Conservation (phyloP, 2,113 vertebrate genomes). For the Dipodomys spectabilis region DNA sequence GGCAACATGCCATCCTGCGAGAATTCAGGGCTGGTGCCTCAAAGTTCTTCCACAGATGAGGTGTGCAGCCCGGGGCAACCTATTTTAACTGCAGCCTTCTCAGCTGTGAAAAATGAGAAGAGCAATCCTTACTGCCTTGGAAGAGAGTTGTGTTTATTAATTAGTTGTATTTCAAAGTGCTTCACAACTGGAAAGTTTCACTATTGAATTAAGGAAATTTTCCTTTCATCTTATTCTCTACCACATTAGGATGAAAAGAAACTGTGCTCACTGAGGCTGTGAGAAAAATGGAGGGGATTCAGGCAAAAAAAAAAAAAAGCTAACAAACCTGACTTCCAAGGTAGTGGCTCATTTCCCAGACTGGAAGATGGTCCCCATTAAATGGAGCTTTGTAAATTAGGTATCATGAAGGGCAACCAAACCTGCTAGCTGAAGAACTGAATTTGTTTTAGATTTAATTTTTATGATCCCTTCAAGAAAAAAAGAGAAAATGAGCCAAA, state of each 20-base stretch:
- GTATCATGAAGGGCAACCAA: slow-evolving; percentile 53
- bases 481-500: slow-evolving; percentile 35
- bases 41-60: neutral
- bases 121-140: slow-evolving; percentile 25
- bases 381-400: slow-evolving; percentile 59
- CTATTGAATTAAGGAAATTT: slow-evolving; percentile 73
- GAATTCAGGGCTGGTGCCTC: slow-evolving; percentile 20
- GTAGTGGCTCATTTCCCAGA: slow-evolving; percentile 74
- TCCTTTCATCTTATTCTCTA: slow-evolving; percentile 54
- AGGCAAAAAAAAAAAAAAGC: slow-evolving; percentile 40
- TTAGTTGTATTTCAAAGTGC: slow-evolving; percentile 77
- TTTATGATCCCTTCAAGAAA: slow-evolving; percentile 72
- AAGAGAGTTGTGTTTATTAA: slow-evolving; percentile 74
- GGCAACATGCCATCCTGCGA: slow-evolving; percentile 37
- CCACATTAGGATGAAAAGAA: slow-evolving; percentile 72
- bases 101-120: slow-evolving; percentile 75
- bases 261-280: slow-evolving; percentile 74
- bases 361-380: slow-evolving; percentile 56
- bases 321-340: slow-evolving; percentile 50
- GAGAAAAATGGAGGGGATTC: slow-evolving; percentile 68
- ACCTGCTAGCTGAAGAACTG: slow-evolving; percentile 66
- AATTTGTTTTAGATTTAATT: slow-evolving; percentile 64
- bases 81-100: slow-evolving; percentile 68
- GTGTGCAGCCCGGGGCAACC: slow-evolving; percentile 69
- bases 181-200: slow-evolving; percentile 73